Conservation (phyloP, 2,113 vertebrate species). For the Ranitomeya imitator region DNA sequence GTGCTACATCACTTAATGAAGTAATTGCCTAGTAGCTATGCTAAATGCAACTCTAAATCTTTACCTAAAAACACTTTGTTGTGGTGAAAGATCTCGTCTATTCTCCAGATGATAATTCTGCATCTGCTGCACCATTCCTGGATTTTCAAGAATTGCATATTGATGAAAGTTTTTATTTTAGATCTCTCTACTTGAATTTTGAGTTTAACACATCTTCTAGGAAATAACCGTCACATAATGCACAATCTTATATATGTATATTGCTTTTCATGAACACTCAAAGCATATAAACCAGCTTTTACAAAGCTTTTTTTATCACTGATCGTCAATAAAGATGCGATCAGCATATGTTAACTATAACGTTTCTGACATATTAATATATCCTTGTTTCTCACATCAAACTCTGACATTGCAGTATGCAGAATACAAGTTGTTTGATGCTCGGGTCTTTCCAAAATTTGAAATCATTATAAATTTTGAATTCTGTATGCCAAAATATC, state of each 20-base stretch:
- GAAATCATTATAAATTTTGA: neutral
- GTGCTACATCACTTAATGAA: too few species aligned
- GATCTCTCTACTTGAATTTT: neutral
- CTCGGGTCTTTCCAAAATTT: neutral
- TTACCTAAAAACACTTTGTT: too few species aligned
- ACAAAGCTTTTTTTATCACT: neutral
- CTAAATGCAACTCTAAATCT: too few species aligned
- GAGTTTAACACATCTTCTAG: neutral
- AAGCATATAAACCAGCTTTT: neutral
- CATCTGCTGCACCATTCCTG: neutral
- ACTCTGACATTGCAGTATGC: neutral
- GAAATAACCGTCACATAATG: neutral
- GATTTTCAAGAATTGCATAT: neutral
- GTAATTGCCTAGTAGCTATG: too few species aligned
- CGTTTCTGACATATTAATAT: constrained; percentile 14
- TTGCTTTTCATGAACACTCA: neutral
- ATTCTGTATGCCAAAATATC: neutral
- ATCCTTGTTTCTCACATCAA: neutral
- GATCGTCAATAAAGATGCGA: neutral
- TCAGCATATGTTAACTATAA: neutral
- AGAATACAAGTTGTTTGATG: neutral
- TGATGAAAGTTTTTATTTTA: neutral
- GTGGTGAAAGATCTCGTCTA: neutral
- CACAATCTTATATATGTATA: neutral
- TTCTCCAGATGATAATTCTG: neutral